A percentile compares a stretch with the other conserved stretches of the same genome.
Conservation (phyloP, 2,888 invertebrate genomes). For the Pantelozetes paolii region DNA sequence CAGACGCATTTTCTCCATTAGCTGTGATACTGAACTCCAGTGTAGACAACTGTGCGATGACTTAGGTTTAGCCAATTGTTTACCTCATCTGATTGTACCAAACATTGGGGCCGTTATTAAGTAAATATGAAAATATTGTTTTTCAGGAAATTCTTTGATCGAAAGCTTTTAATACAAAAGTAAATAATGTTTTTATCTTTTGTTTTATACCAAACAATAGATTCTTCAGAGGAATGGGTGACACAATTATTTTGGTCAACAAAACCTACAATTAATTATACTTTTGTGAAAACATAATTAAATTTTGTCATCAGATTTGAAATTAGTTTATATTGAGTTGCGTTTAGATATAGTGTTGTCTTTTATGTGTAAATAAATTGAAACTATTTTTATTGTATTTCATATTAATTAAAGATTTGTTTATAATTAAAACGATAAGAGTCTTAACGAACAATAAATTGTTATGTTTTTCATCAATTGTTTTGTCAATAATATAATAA, state of each 20-base stretch:
- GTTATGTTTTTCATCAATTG: no score
- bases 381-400: no score
- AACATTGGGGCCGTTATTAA: constrained; percentile 10
- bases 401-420: no score
- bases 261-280: constrained; percentile 3
- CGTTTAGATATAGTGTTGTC: no score
- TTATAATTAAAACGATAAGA: no score
- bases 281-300: neutral
- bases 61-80: constrained; percentile 2
- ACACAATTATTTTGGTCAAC: constrained; percentile 18
- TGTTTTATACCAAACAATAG: neutral
- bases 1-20: neutral
- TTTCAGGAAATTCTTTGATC: neutral
- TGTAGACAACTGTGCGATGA: constrained; percentile 15
- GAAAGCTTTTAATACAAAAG: neutral
- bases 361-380: no score
- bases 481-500: no score
- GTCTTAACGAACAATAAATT: no score
- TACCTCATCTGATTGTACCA: constrained; percentile 3
- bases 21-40: constrained; percentile 3
- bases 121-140: neutral
- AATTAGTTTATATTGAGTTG: no score
- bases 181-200: neutral
- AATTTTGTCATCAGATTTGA: neutral
- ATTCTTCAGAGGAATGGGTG: constrained; percentile 1